Evolutionary conservation across 2,113 vertebrate species (phyloP), one percentile per base, ranked within the genome.

Genomic region (Rhea americana): DNA sequence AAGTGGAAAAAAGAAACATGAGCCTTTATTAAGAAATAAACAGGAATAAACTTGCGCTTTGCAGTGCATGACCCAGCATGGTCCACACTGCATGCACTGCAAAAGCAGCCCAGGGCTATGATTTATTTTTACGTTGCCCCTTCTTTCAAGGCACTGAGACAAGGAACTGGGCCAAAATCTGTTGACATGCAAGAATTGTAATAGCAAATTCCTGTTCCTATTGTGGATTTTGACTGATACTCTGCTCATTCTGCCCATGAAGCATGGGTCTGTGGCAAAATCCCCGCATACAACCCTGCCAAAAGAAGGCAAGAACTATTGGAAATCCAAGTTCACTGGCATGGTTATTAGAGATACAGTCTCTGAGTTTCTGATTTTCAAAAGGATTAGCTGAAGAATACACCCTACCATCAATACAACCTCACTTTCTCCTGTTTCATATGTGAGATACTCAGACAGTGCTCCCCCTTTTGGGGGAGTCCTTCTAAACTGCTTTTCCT

Each of bases 101-200:
- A 81, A 95, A 89, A 95, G 58, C 50, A 91, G 79, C 50, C 30
- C 76, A 62, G 32, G 55, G 41, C 47, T 73, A 21, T 39, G 74
- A 87, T 93, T 89, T 90, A 61, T 81, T 94, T 91, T 81, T 53
- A 25, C 96, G 90, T 71, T 68, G 11, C 67, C 41, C n/a, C 67
- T 74, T 93, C 56, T 93, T 94, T 87, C 77, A 84, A 62, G 58
- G 61, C 53, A 78, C 22, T 1, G 1, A 82, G 47, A 58, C 39
- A 91, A 89, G 93, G 93, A 96, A 96, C 87, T 96, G 91, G 67
- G 82, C 79, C 90, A 97, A 96, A 94, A 82, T 85, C 48, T 78
- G 19, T 65, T 79, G 79, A 81, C 50, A 70, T 75, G 45, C 61
- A 84, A 85, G 85, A 95, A 94, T 58, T 82, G 25, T 48, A 58